Percentiles rank a stretch among this genome's conserved stretches.
phyloP scores from a whole-genome alignment of 1,140 invertebrate genomes.

The Neodiprion pinetum region DNA sequence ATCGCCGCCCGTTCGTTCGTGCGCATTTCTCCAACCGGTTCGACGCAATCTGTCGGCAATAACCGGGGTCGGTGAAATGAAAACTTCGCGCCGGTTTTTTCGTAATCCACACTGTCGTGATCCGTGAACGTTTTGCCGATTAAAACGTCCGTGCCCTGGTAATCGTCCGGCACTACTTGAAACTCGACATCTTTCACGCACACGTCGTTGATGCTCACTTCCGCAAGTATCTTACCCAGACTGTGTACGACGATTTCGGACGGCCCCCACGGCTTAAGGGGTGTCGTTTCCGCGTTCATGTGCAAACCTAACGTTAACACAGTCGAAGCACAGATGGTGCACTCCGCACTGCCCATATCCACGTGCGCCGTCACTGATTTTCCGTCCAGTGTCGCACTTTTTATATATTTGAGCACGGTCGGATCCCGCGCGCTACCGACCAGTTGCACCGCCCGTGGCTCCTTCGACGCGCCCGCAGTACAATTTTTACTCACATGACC shows the following conservation, averaged over 20 bases:
- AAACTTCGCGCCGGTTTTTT: constrained; percentile 1
- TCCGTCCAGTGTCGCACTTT: constrained; percentile 2
- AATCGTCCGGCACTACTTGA: constrained; percentile 10
- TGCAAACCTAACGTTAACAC: neutral
- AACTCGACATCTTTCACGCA: neutral
- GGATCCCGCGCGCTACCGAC: neutral
- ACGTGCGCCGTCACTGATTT: neutral
- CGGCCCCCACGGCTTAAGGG: neutral
- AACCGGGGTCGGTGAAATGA: too few relatives aligned
- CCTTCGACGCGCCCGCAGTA: neutral
- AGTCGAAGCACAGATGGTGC: neutral
- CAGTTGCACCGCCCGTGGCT: neutral
- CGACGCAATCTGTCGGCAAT: too few relatives aligned
- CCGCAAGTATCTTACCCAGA: neutral
- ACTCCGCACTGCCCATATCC: neutral
- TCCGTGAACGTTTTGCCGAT: constrained; percentile 12
- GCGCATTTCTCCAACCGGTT: too few relatives aligned
- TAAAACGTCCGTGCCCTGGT: neutral
- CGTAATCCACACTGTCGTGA: neutral
- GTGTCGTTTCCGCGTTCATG: neutral
- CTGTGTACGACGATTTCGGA: neutral
- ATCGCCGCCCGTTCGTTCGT: too few relatives aligned
- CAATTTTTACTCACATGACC: neutral
- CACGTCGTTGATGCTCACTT: neutral
- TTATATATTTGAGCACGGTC: neutral